A percentile compares a stretch with the other conserved stretches of the same genome.
Evolutionary conservation across 2,888 invertebrate species (phyloP).

Genomic region (Parasteatoda lunata): DNA sequence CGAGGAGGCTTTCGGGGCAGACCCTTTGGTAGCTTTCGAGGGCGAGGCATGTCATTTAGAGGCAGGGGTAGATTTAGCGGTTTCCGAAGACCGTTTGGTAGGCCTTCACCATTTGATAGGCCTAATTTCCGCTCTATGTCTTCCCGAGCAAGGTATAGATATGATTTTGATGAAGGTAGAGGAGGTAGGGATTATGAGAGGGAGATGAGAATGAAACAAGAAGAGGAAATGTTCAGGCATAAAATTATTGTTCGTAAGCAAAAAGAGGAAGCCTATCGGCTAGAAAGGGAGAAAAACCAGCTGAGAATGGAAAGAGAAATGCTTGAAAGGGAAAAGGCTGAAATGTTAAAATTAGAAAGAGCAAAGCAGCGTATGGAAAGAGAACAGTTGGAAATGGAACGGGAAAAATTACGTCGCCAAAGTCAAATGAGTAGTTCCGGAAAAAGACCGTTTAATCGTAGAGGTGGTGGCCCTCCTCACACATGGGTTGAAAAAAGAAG

Average conservation of each 20-base stretch:
- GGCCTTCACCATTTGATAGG: constrained; percentile 39
- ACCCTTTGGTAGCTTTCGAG: constrained; percentile 51
- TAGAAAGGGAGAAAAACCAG: constrained; percentile 78
- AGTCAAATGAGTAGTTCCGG: constrained; percentile 20
- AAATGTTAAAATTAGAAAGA: constrained; percentile 86
- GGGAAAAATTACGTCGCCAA: constrained; percentile 55
- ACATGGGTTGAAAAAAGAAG: constrained; percentile 55
- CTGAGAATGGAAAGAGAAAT: constrained; percentile 73
- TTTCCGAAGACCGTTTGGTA: constrained; percentile 51
- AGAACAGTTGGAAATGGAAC: constrained; percentile 74
- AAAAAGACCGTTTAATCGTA: constrained; percentile 48
- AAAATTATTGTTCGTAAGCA: constrained; percentile 88
- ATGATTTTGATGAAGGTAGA: constrained; percentile 32
- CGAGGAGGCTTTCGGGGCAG: constrained; percentile 36
- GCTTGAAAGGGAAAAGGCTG: constrained; percentile 81
- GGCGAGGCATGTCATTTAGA: constrained; percentile 36
- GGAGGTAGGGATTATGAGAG: constrained; percentile 40
- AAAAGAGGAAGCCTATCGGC: constrained; percentile 86
- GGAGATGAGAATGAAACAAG: constrained; percentile 82
- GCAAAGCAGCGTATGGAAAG: constrained; percentile 77
- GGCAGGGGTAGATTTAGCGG: constrained; percentile 45
- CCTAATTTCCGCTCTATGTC: constrained; percentile 36
- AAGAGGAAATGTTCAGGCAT: constrained; percentile 85
- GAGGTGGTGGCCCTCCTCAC: constrained; percentile 51
- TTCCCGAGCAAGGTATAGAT: constrained; percentile 17